These are phyloP conservation scores for Eupsilia transversa DNA, from an alignment of 2,888 invertebrate genomes.

Conservation along the genomic window DNA sequence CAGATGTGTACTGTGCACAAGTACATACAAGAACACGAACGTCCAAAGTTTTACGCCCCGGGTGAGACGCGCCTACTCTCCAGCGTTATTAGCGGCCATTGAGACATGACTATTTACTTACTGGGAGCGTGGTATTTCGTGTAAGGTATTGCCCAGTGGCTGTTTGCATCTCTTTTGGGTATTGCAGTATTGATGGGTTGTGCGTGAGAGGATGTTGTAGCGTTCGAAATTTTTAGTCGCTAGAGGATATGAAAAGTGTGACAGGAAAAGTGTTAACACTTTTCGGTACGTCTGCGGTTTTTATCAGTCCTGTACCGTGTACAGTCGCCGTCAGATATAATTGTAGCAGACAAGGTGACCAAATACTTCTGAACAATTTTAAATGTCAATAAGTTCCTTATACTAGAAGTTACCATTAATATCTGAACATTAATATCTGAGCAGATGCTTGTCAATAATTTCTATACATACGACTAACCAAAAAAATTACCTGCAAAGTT, in stretches of 20 bases:
- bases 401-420: too few relatives aligned
- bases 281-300: slow-evolving; percentile 18
- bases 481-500: too few relatives aligned
- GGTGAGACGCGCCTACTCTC: slow-evolving; percentile 82
- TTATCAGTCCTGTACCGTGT: not conserved
- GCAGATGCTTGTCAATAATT: too few relatives aligned
- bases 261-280: slow-evolving; percentile 14
- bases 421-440: too few relatives aligned
- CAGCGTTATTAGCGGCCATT: slow-evolving; percentile 85
- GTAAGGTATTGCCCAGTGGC: slow-evolving; percentile 76
- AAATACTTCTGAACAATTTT: too few relatives aligned
- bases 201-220: not conserved
- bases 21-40: slow-evolving; percentile 67
- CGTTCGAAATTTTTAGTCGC: slow-evolving; percentile 15
- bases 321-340: too few relatives aligned
- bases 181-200: slow-evolving; percentile 46
- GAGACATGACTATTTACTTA: slow-evolving; percentile 89
- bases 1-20: slow-evolving; percentile 81
- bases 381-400: too few relatives aligned
- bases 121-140: slow-evolving; percentile 72
- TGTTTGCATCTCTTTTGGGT: slow-evolving; percentile 69
- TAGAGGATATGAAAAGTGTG: slow-evolving; percentile 15
- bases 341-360: too few relatives aligned
- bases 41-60: slow-evolving; percentile 85
- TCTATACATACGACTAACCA: too few relatives aligned